Evolutionary conservation across 2,888 invertebrate species (phyloP).

Genomic region (Machimus atricapillus): DNA sequence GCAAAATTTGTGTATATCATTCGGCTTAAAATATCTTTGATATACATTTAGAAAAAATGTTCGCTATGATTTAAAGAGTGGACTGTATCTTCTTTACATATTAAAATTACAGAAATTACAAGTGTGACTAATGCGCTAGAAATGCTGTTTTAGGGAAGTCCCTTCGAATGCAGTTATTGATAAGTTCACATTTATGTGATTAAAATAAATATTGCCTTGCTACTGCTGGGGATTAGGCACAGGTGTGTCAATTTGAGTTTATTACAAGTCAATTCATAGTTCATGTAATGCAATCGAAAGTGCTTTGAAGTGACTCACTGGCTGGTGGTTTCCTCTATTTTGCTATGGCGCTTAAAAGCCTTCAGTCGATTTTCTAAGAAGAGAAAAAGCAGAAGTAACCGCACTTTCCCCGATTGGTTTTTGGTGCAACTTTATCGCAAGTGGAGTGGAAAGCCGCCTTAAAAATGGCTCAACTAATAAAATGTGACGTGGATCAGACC

Average conservation of each 20-base stretch:
- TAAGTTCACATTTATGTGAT: neutral
- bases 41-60: too few species aligned
- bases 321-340: neutral
- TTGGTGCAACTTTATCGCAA: neutral
- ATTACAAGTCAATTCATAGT: neutral
- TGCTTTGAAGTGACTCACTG: neutral
- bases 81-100: too few species aligned
- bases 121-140: too few species aligned
- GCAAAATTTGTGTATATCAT: too few species aligned
- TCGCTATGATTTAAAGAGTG: too few species aligned
- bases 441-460: constrained; percentile 21
- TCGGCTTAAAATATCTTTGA: too few species aligned
- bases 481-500: constrained; percentile 17
- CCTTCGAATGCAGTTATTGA: neutral
- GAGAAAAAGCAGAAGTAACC: neutral
- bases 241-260: neutral
- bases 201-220: too few species aligned
- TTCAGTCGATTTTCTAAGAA: neutral
- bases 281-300: neutral
- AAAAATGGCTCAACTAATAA: constrained; percentile 16
- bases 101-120: too few species aligned
- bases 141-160: too few species aligned
- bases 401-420: neutral
- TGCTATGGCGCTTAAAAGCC: neutral
- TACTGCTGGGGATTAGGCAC: neutral